Evolutionary conservation across 1,140 invertebrate species (phyloP).

Genomic region (silkworm (Bombyx mori)): DNA sequence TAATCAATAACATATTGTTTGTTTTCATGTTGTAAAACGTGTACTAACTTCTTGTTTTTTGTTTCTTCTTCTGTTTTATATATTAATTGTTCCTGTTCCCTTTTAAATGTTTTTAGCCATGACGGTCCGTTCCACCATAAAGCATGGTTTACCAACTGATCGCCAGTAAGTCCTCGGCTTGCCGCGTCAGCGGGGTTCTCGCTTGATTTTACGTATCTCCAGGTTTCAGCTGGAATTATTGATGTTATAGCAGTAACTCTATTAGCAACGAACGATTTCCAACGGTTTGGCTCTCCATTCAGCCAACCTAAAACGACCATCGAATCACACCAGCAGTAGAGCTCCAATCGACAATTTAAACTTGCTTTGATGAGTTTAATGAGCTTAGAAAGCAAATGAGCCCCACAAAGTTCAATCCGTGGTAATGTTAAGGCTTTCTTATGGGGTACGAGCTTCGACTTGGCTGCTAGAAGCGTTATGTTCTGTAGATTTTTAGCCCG

Average conservation of each 20-base stretch:
- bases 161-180: no score
- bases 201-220: no score
- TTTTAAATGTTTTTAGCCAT: no score
- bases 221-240: constrained; percentile 3
- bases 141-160: no score
- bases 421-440: no score
- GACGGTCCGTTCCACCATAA: no score
- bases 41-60: no score
- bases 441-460: no score
- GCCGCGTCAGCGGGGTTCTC: no score
- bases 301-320: constrained; percentile 17
- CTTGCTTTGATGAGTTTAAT: not conserved
- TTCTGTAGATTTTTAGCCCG: not conserved
- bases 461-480: no score
- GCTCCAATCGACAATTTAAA: constrained; percentile 5
- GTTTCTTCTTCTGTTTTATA: not conserved
- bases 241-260: constrained; percentile 9
- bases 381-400: not conserved
- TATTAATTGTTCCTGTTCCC: no score
- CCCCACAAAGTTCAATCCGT: not conserved
- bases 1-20: constrained; percentile 10
- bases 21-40: constrained; percentile 1
- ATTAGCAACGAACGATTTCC: constrained; percentile 14
- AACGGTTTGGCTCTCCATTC: constrained; percentile 10
- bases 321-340: constrained; percentile 5